These are phyloP conservation scores for Antennarius maculatus DNA, from an alignment of 2,797 vertebrate species.

Conservation along the genomic window DNA sequence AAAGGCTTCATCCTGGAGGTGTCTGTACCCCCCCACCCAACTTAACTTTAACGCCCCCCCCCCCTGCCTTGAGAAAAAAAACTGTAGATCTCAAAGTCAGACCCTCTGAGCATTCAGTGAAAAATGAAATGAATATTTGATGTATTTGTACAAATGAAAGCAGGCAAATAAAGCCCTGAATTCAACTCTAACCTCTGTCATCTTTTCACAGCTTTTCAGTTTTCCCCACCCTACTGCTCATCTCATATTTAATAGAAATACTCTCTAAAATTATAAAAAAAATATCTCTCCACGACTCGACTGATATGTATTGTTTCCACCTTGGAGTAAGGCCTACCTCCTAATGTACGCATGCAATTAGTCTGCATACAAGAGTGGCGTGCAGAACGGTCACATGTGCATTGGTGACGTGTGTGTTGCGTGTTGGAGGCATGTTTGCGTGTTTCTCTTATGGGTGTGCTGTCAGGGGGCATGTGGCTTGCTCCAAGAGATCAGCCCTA, in stretches of 20 bases:
- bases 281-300: not conserved
- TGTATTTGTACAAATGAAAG: too few species aligned
- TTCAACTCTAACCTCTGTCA: too few species aligned
- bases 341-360: constrained; percentile 44
- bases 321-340: not conserved
- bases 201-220: too few species aligned
- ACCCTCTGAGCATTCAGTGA: not conserved
- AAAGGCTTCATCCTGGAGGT: too few species aligned
- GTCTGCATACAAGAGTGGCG: constrained; percentile 38
- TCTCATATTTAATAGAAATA: constrained; percentile 1
- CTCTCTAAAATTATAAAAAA: not conserved
- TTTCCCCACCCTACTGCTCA: not conserved
- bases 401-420: constrained; percentile 52
- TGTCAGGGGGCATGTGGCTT: constrained; percentile 70
- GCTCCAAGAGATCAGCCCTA: constrained; percentile 70
- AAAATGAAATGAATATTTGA: too few species aligned
- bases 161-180: too few species aligned
- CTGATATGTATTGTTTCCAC: not conserved
- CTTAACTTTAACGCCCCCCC: too few species aligned
- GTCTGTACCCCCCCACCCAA: too few species aligned
- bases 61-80: too few species aligned
- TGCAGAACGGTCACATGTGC: constrained; percentile 61
- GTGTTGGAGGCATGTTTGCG: constrained; percentile 69
- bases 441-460: constrained; percentile 66
- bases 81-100: not conserved